These are phyloP conservation scores for Opisthograptis luteolata DNA, from an alignment of 2,888 invertebrate genomes.

Conservation along the genomic window DNA sequence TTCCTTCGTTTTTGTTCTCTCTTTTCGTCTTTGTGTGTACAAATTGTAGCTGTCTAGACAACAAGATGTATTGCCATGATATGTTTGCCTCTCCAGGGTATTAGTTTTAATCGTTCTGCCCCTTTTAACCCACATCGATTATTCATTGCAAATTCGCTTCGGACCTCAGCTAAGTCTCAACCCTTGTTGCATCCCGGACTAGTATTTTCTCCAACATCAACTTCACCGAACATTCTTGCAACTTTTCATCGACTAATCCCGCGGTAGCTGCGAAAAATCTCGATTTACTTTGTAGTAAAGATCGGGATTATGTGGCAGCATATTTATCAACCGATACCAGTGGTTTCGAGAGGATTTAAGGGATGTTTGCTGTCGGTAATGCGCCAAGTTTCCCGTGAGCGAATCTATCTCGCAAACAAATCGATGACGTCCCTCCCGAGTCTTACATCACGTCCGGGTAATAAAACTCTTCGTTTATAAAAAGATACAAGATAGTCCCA, in stretches of 20 bases:
- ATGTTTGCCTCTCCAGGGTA: conserved; percentile 52
- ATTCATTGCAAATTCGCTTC: conserved; percentile 56
- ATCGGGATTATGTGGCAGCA: conserved; percentile 68
- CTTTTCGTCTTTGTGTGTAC: background rate
- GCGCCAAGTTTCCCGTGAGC: conserved; percentile 45
- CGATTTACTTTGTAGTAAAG: conserved; percentile 76
- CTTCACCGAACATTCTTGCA: conserved; percentile 59
- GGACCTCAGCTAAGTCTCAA: conserved; percentile 51
- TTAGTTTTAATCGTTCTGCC: conserved; percentile 55
- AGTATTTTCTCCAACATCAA: conserved; percentile 56
- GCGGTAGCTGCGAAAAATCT: conserved; percentile 71
- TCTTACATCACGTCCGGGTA: conserved; percentile 8
- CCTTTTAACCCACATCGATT: conserved; percentile 47
- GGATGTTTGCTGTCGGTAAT: conserved; percentile 72
- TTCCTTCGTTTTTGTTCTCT: too few relatives aligned
- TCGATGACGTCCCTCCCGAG: conserved; percentile 32
- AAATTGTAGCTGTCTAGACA: background rate
- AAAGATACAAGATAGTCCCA: conserved; percentile 63
- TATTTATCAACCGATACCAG: conserved; percentile 74
- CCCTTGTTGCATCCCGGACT: conserved; percentile 2
- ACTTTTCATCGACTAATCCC: conserved; percentile 78
- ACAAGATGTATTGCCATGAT: conserved; percentile 38
- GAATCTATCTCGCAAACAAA: conserved; percentile 27
- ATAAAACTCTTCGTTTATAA: conserved; percentile 49
- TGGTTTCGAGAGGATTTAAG: conserved; percentile 64